Conservation (phyloP, 2,113 vertebrate species). For the Calidris pugnax region DNA sequence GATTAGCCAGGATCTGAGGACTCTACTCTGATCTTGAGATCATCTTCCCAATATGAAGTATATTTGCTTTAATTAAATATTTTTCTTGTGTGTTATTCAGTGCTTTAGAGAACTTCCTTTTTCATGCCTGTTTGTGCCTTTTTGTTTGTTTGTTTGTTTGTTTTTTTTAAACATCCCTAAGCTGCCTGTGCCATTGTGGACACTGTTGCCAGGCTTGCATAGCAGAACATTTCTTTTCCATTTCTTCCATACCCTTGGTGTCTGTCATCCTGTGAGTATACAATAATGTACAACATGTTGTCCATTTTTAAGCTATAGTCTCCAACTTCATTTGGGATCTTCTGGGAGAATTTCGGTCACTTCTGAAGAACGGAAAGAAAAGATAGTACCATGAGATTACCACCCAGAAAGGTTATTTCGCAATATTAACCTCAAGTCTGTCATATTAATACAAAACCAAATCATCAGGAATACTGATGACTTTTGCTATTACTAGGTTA, state of each 20-base stretch:
- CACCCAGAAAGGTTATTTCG: not conserved
- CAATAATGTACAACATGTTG: accelerated
- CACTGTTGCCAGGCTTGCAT: not conserved
- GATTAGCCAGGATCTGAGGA: not conserved
- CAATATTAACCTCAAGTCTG: not conserved
- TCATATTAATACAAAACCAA: not conserved
- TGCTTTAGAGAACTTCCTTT: not conserved
- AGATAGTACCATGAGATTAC: not conserved
- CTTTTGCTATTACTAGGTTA: not conserved
- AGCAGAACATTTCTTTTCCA: not conserved
- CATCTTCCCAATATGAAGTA: not conserved
- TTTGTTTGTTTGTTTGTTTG: not conserved
- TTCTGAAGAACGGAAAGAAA: not conserved
- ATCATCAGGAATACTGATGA: not conserved
- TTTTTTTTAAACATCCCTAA: not conserved
- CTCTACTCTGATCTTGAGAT: not conserved
- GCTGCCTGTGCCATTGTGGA: not conserved
- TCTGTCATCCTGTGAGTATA: not conserved
- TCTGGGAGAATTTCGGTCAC: not conserved
- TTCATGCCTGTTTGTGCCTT: not conserved
- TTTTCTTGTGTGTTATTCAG: not conserved
- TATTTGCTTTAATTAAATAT: not conserved
- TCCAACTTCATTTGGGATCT: not conserved
- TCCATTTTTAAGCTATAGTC: not conserved
- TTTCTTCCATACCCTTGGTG: not conserved